Base-by-base conservation (phyloP, 2,888 invertebrate species). In the Colostygia pectinataria region DNA sequence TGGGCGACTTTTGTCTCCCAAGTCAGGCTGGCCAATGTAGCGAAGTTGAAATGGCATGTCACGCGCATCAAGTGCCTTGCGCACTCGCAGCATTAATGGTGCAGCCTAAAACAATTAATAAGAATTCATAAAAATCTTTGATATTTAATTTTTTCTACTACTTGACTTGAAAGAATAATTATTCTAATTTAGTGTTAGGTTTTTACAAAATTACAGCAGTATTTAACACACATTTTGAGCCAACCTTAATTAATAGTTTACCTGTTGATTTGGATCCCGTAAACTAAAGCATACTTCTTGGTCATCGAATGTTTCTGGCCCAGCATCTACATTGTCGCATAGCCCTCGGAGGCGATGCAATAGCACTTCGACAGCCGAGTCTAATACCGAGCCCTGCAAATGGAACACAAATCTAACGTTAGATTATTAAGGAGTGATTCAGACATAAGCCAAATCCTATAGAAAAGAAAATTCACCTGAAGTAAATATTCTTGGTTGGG, bases 401-500 rank as follows among this genome's bases (percentile, higher is more conserved):
- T 23, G 2, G 3, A 18, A 32, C 2, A 34, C 13, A n/a, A 41
- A 6, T 20, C 6, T 4, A 6, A 20, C 4, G 5, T 6, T 1
- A 25, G 29, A 40, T 29, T 2, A 7, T 2, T 3, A n/a, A 9
- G 8, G 15, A 15, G 5, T n/a, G 15, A 9, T 15, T 18, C 12
- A 28, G 13, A 15, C 14, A 13, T 2, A 25, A 3, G 20, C n/a
- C n/a, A n/a, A n/a, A n/a, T n/a, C n/a, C n/a, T n/a, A n/a, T n/a
- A n/a, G n/a, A n/a, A n/a, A n/a, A n/a, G n/a, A n/a, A n/a, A 48
- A n/a, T 28, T 51, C 59, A 86, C 91, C 80, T 91, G 91, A 2
- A 99, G 88, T 41, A 98, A 89, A 75, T 98, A 98, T 85, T 98
- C 98, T 75, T 98, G 97, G 75, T 97, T 97, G 0, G 98, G 97